A percentile compares a stretch with the other conserved stretches of the same genome.
phyloP scores from a whole-genome alignment of 1,140 invertebrate species.

The Penaeus chinensis region DNA sequence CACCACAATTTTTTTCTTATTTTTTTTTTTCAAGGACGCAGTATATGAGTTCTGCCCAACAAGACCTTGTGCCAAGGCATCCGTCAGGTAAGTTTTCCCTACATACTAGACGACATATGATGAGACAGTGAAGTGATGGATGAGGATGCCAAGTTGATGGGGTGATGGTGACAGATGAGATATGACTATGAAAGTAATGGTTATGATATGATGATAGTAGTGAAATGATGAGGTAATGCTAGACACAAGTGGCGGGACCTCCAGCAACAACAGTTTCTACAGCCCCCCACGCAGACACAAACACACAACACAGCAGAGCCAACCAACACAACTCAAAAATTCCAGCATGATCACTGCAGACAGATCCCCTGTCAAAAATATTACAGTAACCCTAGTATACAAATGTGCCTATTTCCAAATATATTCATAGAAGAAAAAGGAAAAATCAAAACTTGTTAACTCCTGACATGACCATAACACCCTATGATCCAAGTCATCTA shows the following conservation, averaged over 20 bases:
- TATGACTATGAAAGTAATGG: constrained; percentile 36
- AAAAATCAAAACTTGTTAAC: constrained; percentile 34
- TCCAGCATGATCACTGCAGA: constrained; percentile 47
- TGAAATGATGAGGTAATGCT: constrained; percentile 62
- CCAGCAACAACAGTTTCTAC: constrained; percentile 46
- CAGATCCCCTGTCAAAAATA: constrained; percentile 26
- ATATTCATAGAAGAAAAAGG: constrained; percentile 53
- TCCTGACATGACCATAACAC: constrained; percentile 17
- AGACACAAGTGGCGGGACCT: constrained; percentile 58
- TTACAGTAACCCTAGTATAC: constrained; percentile 47
- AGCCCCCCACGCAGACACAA: constrained; percentile 61
- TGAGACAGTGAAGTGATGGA: constrained; percentile 34
- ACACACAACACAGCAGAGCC: constrained; percentile 62
- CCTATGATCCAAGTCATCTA: constrained; percentile 25
- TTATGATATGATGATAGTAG: constrained; percentile 12
- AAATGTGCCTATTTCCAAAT: constrained; percentile 54
- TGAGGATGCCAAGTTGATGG: constrained; percentile 20
- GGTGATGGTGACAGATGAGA: constrained; percentile 13
- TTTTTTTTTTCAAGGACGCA: constrained; percentile 45
- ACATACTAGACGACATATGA: constrained; percentile 60
- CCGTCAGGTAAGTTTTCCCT: constrained; percentile 52
- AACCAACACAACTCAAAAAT: constrained; percentile 55
- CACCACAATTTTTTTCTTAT: constrained; percentile 32
- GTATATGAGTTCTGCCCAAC: constrained; percentile 46
- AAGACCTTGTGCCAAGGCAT: constrained; percentile 54